Conservation (phyloP, 2,888 invertebrate genomes). For the Carabus problematicus region DNA sequence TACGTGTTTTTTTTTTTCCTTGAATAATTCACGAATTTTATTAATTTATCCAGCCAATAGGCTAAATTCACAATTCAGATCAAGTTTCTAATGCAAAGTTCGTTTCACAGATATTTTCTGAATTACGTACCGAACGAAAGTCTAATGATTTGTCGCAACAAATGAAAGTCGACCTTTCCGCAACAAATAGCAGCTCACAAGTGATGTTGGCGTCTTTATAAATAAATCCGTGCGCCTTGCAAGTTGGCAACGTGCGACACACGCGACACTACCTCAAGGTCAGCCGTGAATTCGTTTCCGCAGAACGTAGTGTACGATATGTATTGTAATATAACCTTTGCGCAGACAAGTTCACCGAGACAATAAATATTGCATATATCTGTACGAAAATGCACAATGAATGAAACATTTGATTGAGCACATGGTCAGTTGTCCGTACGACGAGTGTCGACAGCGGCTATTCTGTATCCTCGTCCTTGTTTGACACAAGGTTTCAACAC, state of each 20-base stretch:
- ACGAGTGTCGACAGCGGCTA: slow-evolving; percentile 20
- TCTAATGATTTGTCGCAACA: no score
- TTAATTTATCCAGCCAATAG: no score
- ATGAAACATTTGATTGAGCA: slow-evolving; percentile 42
- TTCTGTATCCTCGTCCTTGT: slow-evolving; percentile 37
- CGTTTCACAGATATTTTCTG: no score
- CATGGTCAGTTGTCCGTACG: slow-evolving; percentile 30
- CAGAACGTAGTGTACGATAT: not conserved
- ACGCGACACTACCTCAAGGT: no score
- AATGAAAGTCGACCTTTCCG: slow-evolving; percentile 14
- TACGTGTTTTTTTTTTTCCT: no score
- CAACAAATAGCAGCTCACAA: not conserved
- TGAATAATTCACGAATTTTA: no score
- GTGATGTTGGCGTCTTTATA: no score
- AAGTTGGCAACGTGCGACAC: no score
- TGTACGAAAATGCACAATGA: slow-evolving; percentile 30
- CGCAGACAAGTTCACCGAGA: slow-evolving; percentile 23
- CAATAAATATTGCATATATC: slow-evolving; percentile 25
- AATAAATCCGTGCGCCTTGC: no score
- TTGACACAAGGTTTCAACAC: slow-evolving; percentile 26
- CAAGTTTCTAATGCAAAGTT: no score
- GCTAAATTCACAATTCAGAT: no score
- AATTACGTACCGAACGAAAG: slow-evolving; percentile 4
- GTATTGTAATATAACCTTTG: slow-evolving; percentile 19
- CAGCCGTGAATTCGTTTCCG: not conserved